Evolutionary conservation across 2,113 vertebrate species (phyloP), one percentile per base, ranked within the genome.

Genomic region (Ursus arctos): DNA sequence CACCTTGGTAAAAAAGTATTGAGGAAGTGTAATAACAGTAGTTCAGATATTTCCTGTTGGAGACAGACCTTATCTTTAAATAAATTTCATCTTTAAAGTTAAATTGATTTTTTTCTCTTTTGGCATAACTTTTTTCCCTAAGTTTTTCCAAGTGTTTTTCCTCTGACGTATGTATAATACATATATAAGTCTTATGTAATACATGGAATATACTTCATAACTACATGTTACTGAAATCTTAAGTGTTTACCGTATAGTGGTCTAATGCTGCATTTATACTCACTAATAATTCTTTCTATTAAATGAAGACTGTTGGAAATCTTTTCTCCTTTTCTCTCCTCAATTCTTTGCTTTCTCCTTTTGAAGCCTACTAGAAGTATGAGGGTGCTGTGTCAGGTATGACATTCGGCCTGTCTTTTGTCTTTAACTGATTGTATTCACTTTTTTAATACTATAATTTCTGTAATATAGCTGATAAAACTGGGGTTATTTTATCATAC

Each of bases 361-460:
- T 99, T 99, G 99, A 99, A 99, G 99, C 99, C 99, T 99, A 99
- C 99, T 99, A 99, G 99, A 99, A 99, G 99, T 99, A 99, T 99
- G 99, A 99, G 99, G 99, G 99, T 99, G 99, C 99, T 99, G 99
- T 99, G 99, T 99, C 99, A 99, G 99, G 99, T 99, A 99, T 99
- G 99, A 98, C 99, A 99, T 98, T 98, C 94, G 99, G 99, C 98
- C 98, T 99, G 97, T 99, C 63, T 67, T 99, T 99, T 99, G 98
- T 98, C 98, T 98, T 98, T 99, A 98, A 96, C 51, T 91, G 43
- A 49, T 77, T 98, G 43, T 13, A 6, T 94, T 96, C 65, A 91
- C 82, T 61, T 97, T 79, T 96, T 88, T 90, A 40, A 18, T 95
- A 95, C 59, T 97, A 96, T 80, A 95, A 84, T 96, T 97, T 95